Evolutionary conservation across 2,113 vertebrate genomes (phyloP), one percentile per base, ranked within the genome.

Genomic region (Chlorodrepanis virens): DNA sequence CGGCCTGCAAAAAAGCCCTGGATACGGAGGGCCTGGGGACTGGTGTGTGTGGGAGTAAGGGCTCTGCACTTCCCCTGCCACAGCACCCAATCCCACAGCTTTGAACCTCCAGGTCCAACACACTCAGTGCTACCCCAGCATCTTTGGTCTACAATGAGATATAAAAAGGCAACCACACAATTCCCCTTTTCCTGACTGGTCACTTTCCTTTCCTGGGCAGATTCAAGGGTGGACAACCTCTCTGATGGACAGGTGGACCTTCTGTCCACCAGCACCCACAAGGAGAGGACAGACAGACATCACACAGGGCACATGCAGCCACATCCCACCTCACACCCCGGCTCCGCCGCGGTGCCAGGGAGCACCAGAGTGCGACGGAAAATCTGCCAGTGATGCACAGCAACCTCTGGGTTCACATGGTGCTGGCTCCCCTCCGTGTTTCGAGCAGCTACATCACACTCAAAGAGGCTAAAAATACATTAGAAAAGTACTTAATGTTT

Each of bases 381-480:
- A 91, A 93, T 47, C 27, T 11, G 35, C 60, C 3, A 7, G 83
- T 7, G 83, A 74, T 39, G 87, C 2, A 0, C 45, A 45, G 60
- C 89, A 82, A 78, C 80, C 87, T 40, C 20, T 57, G 24, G 25
- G 81, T 91, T 94, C 94, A 89, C 87, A 33, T 8, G 72, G 60
- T 29, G 49, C 94, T 94, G 94, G 81, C 74, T 82, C 81, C 83
- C 69, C 89, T 94, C 87, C 19, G 60, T 61, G 83, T 72, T 94
- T 87, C 93, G 91, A 95, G 94, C 89, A 87, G 89, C 94, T 69
- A 91, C 93, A 68, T 76, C 91, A 75, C 83, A 78, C 56, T 93
- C 87, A 10, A 24, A 68, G 84, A 84, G 74, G 89, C 89, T 96
- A 96, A 96, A 95, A 96, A 97, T 96, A 96, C 45, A 95, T 68